Conservation (phyloP, 2,888 invertebrate genomes). For the Lucinisca nassula region DNA sequence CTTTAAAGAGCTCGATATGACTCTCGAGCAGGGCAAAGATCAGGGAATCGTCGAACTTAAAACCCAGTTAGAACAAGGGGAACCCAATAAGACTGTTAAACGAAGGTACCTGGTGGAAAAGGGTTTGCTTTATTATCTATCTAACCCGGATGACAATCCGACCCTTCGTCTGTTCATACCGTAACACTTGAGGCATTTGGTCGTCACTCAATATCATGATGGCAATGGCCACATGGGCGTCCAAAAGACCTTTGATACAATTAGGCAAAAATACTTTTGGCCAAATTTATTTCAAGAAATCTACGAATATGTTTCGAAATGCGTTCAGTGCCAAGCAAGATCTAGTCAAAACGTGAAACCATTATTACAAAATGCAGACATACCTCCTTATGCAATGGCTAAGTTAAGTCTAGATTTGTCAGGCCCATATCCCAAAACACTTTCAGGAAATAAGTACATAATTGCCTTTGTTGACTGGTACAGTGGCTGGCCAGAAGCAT, state of each 20-base stretch:
- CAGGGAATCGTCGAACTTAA: neutral
- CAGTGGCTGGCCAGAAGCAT: constrained; percentile 33
- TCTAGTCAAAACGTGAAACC: constrained; percentile 1
- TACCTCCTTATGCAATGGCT: constrained; percentile 26
- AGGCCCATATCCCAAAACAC: constrained; percentile 35
- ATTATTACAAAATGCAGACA: constrained; percentile 10
- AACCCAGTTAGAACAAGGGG: neutral
- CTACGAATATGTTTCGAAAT: constrained; percentile 5
- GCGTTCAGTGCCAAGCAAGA: constrained; percentile 20
- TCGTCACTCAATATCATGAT: neutral
- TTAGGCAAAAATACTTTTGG: constrained; percentile 29
- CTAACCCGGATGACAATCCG: neutral
- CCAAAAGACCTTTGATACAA: constrained; percentile 11
- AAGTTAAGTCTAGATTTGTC: constrained; percentile 33
- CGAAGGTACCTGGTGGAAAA: constrained; percentile 13
- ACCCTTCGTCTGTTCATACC: constrained; percentile 12
- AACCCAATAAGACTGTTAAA: neutral
- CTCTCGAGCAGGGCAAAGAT: neutral
- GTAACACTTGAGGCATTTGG: neutral
- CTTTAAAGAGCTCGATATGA: neutral
- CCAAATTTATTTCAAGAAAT: constrained; percentile 21
- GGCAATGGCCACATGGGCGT: neutral
- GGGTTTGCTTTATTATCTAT: constrained; percentile 31
- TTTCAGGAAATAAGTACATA: constrained; percentile 39
- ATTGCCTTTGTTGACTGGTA: constrained; percentile 5